Evolutionary conservation across 2,888 invertebrate species (phyloP).

Genomic region (Drosophila glabriapex): DNA sequence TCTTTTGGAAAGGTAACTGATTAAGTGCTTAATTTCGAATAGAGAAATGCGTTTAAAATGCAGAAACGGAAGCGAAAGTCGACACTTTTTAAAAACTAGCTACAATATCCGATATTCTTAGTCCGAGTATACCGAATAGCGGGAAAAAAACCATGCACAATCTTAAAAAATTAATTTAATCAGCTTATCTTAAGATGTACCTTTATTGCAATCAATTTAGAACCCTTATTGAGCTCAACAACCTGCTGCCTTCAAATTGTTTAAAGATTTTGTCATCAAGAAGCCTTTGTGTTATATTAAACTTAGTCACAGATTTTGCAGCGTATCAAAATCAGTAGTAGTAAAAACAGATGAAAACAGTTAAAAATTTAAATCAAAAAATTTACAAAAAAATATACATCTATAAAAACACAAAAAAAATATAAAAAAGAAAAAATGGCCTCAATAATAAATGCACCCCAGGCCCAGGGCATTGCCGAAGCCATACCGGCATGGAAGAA

Average conservation of each 20-base stretch:
- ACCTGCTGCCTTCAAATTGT: background rate
- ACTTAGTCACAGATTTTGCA: background rate
- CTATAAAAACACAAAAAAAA: background rate
- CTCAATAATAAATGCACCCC: background rate
- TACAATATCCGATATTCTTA: too few relatives aligned
- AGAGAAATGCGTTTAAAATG: background rate
- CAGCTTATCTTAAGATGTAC: background rate
- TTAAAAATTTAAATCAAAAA: slow-evolving; percentile 3
- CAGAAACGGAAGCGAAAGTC: too few relatives aligned
- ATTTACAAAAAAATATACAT: background rate
- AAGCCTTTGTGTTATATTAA: background rate
- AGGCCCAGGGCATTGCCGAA: background rate
- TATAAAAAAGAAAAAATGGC: slow-evolving; percentile 6
- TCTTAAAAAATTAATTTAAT: too few relatives aligned
- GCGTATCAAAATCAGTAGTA: background rate
- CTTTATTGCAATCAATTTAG: background rate
- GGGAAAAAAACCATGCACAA: background rate
- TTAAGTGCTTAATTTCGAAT: background rate
- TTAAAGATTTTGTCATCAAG: background rate
- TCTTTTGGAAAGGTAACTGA: background rate
- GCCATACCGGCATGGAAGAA: slow-evolving; percentile 65
- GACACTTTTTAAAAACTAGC: too few relatives aligned
- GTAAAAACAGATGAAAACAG: background rate
- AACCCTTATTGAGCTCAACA: background rate
- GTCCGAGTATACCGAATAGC: background rate